A percentile compares a stretch with the other conserved stretches of the same genome.
These are phyloP conservation scores for Scaptomyza reducta DNA, from an alignment of 2,888 invertebrate species.

Conservation along the genomic window DNA sequence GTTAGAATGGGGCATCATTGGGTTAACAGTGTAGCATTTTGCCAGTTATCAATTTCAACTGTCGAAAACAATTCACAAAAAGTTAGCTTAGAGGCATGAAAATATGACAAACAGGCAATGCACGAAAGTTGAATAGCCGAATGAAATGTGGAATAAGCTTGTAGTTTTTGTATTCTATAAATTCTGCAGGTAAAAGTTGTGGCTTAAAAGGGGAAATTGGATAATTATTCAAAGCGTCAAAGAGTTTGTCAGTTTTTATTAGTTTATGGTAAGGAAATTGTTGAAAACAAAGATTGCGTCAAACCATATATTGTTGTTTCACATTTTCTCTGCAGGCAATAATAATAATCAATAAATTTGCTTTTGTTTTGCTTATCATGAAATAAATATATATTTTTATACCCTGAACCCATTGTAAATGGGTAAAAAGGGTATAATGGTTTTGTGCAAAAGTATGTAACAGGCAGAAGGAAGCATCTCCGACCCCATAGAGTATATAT, in stretches of 20 bases:
- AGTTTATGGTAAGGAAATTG: too few relatives aligned
- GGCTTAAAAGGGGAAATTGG: too few relatives aligned
- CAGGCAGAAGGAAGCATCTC: too few relatives aligned
- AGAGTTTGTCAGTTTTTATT: too few relatives aligned
- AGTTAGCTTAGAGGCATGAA: slow-evolving; percentile 51
- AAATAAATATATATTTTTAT: background rate
- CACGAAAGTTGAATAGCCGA: slow-evolving; percentile 44
- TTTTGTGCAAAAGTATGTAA: too few relatives aligned
- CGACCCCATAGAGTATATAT: too few relatives aligned
- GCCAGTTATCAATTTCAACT: slow-evolving; percentile 45
- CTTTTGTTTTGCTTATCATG: background rate
- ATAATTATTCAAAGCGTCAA: too few relatives aligned
- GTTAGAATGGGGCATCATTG: background rate
- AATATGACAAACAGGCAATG: slow-evolving; percentile 41
- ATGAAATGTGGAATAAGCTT: slow-evolving; percentile 11
- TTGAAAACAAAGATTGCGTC: too few relatives aligned
- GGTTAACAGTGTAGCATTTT: background rate
- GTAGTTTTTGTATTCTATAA: background rate
- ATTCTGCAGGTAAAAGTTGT: background rate
- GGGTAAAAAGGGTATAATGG: too few relatives aligned
- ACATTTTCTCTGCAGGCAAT: background rate
- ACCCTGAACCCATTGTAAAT: too few relatives aligned
- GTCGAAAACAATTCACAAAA: slow-evolving; percentile 61
- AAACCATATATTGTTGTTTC: background rate
- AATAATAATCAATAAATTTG: background rate